These are phyloP conservation scores for Gerris lacustris DNA, from an alignment of 2,888 invertebrate genomes.

Conservation along the genomic window DNA sequence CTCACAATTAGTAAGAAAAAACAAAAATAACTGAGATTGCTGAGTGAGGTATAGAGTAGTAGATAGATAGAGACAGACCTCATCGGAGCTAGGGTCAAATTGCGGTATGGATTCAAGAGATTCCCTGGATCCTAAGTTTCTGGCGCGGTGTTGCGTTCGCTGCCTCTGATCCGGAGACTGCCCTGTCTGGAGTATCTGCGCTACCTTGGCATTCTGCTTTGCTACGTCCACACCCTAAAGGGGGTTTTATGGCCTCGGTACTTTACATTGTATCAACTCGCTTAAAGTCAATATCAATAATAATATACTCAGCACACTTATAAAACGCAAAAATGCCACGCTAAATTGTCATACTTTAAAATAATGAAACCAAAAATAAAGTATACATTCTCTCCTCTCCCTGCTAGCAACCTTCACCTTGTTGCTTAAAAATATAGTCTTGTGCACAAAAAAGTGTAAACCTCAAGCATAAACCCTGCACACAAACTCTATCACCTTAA, in stretches of 20 bases:
- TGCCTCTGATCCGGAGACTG: conserved; percentile 33
- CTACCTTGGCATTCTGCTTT: conserved; percentile 70
- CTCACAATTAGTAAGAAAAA: no score
- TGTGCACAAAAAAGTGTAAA: no score
- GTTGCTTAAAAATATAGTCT: no score
- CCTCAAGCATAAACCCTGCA: no score
- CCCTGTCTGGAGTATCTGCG: conserved; percentile 46
- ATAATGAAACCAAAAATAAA: conserved; percentile 35
- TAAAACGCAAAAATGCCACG: not conserved
- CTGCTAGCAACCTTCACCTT: no score
- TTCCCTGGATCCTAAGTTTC: conserved; percentile 52
- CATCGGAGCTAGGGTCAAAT: conserved; percentile 51
- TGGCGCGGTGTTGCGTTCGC: conserved; percentile 33
- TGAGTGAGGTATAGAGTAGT: no score
- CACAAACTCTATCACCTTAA: no score
- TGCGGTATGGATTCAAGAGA: conserved; percentile 52
- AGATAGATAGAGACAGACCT: conserved; percentile 47
- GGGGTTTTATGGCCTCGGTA: conserved; percentile 3
- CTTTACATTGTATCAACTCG: conserved; percentile 4
- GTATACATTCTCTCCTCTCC: conserved; percentile 20
- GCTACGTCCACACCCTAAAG: conserved; percentile 77
- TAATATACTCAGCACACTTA: not conserved
- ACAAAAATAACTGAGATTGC: no score
- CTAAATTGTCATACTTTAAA: conserved; percentile 6
- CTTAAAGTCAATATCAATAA: no score